Evolutionary conservation across 2,113 vertebrate genomes (phyloP).

Genomic region (Fregata magnificens): DNA sequence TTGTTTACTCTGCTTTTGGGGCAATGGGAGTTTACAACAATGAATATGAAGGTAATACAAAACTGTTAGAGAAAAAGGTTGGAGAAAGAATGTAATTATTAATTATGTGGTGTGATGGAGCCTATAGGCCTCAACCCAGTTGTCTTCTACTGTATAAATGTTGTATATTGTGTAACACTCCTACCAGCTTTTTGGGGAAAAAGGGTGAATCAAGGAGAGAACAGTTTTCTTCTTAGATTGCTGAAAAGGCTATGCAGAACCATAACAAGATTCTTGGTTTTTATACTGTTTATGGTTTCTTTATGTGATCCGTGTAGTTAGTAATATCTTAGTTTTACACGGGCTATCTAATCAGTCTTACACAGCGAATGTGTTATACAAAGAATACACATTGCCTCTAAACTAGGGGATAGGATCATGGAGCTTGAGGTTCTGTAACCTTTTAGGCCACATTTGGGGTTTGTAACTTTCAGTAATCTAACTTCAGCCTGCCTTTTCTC

Average conservation of each 20-base stretch:
- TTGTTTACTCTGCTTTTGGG: background rate
- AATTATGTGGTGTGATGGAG: background rate
- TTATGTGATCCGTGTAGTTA: background rate
- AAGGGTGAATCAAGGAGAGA: background rate
- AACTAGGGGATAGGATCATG: background rate
- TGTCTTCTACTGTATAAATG: background rate
- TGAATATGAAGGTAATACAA: background rate
- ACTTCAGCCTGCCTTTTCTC: background rate
- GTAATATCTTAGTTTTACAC: background rate
- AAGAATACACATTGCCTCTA: background rate
- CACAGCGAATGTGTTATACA: rapidly evolving
- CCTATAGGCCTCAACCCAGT: background rate
- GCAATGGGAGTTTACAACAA: background rate
- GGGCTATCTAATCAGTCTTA: background rate
- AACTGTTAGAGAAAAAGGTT: background rate
- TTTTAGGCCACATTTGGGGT: background rate
- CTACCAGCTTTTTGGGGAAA: background rate
- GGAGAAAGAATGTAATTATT: background rate
- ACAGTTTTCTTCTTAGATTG: background rate
- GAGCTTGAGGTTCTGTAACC: background rate
- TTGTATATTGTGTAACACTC: background rate
- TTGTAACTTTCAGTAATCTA: background rate
- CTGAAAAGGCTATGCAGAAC: background rate
- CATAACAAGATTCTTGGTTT: background rate
- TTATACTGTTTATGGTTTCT: background rate